Evolutionary conservation across 2,888 invertebrate genomes (phyloP), one percentile per base, ranked within the genome.

Genomic region (Lepidonotus clava): DNA sequence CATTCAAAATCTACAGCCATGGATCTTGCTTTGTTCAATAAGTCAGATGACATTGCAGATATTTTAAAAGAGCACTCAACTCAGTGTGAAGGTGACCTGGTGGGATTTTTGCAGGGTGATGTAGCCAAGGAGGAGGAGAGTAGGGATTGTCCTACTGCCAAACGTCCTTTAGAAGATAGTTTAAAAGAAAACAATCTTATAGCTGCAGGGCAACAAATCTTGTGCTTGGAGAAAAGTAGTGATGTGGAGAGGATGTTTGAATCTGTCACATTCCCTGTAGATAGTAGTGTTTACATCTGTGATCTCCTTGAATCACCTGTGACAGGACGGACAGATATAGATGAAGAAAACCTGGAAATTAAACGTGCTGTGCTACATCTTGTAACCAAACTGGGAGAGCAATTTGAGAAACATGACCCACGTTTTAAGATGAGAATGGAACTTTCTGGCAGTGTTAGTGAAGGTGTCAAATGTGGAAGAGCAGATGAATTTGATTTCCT

Each of bases 401-500:
- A 61, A 61, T 61, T 8, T 24, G 11, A 61, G 61, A 61, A 28
- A 1, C 28, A 28, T 61, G 61, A 61, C 61, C 24, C 61, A 28
- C 5, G 61, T 1, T 61, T 61, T 14, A 61, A 61, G 14, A 14
- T 61, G 28, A 61, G 28, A 28, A 61, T 61, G 61, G 61, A 61
- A 28, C 24, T 61, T 1, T 61, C 61, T 11, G 61, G 61, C 24
- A 61, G 61, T 61, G 61, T 61, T 1, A 61, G 24, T 28, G 61
- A 61, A 61, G 61, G 61, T n/a, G 24, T 24, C 2, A 61, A 61
- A 61, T 61, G 61, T 28, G 61, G 61, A 5, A 18, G 28, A 61
- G 61, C 61, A 28, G 61, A 61, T 61, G 61, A 61, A 32, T 61
- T 61, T 61, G 61, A 61, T 28, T 61, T 61, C 14, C 5, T 61